phyloP scores from a whole-genome alignment of 2,113 vertebrate genomes.

The Ceyx cyanopectus region DNA sequence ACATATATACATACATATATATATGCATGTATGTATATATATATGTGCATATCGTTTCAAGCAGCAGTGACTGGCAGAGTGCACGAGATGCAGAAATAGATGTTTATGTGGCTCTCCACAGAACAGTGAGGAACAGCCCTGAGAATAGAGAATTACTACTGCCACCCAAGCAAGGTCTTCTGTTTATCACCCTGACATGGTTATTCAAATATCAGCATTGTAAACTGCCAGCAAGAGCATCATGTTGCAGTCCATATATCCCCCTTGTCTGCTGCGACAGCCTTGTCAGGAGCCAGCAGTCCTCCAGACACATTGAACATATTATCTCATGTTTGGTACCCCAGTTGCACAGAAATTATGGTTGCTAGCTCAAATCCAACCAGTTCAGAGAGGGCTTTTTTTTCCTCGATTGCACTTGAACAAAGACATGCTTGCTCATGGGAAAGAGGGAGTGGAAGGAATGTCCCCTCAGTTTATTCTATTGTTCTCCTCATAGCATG shows the following conservation, averaged over 20 bases:
- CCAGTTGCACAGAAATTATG: background rate
- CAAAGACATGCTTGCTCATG: background rate
- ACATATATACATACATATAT: too few relatives aligned
- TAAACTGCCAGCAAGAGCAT: background rate
- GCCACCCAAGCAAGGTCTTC: background rate
- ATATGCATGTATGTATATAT: background rate
- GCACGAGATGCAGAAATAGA: background rate
- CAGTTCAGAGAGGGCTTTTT: background rate
- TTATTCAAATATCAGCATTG: background rate
- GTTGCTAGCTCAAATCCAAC: background rate
- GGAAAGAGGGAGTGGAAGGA: background rate
- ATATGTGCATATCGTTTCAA: background rate
- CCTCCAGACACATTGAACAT: background rate
- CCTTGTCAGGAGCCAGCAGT: background rate
- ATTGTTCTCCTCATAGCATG: conserved; percentile 6
- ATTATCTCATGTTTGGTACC: background rate
- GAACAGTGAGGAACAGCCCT: background rate
- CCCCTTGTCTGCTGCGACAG: background rate
- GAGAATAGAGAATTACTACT: background rate
- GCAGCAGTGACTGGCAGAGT: background rate
- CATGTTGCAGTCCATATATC: background rate
- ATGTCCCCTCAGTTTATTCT: conserved; percentile 3
- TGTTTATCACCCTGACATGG: background rate
- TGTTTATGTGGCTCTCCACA: background rate
- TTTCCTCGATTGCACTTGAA: background rate